Evolutionary conservation across 2,888 invertebrate species (phyloP).

Genomic region (Junonia oenone): DNA sequence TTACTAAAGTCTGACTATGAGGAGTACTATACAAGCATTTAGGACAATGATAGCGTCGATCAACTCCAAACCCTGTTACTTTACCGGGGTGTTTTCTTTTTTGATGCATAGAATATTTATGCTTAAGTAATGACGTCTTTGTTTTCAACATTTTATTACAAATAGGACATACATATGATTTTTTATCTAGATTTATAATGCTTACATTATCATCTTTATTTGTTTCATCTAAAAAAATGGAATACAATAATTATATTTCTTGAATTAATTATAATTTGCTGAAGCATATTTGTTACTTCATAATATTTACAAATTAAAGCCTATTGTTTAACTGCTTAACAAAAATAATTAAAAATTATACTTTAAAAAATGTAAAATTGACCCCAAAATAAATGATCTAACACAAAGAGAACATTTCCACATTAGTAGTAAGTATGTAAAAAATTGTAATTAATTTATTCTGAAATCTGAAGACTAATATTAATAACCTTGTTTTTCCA

Average conservation of each 20-base stretch:
- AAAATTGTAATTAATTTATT: too few species aligned
- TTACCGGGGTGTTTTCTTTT: constrained; percentile 55
- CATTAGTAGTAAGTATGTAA: too few species aligned
- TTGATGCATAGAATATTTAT: constrained; percentile 59
- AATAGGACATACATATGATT: constrained; percentile 40
- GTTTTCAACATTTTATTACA: constrained; percentile 57
- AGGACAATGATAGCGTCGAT: constrained; percentile 62
- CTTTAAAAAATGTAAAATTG: too few species aligned
- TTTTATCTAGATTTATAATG: neutral
- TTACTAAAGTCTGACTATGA: constrained; percentile 67
- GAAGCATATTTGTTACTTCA: too few species aligned
- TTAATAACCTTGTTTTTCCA: too few species aligned
- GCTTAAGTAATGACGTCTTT: constrained; percentile 50
- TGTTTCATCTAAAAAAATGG: neutral
- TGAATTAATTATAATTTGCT: too few species aligned
- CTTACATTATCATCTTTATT: neutral
- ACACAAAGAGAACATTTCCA: too few species aligned
- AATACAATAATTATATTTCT: neutral
- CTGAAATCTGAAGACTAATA: too few species aligned
- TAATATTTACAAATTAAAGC: too few species aligned
- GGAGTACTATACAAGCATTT: constrained; percentile 63
- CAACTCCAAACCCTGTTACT: constrained; percentile 58
- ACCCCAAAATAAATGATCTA: too few species aligned
- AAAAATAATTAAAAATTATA: too few species aligned
- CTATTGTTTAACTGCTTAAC: too few species aligned